Evolutionary conservation across 2,888 invertebrate species (phyloP), one percentile per base, ranked within the genome.

Genomic region (Arctia plantaginis): DNA sequence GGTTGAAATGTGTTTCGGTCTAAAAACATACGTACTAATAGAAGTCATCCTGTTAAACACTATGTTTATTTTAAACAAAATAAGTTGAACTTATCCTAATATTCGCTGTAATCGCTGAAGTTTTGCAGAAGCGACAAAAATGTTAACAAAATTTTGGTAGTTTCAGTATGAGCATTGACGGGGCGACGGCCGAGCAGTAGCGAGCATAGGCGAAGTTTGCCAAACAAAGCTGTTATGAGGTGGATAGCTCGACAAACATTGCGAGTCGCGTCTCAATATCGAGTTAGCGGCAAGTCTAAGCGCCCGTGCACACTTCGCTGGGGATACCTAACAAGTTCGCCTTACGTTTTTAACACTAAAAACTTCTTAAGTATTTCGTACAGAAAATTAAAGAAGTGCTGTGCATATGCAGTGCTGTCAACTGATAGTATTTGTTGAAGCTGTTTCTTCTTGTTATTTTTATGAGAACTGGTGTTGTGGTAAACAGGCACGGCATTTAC

Each of bases 201-300:
- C 70, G 74, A 59, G 47, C 77, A 75, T 69, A 75, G 73, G 65
- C 65, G 62, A 77, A 80, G 76, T 84, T 83, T 77, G 55, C 27
- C 70, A 80, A 80, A 79, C 75, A 78, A 51, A 66, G 64, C 67
- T 74, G 67, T 76, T 79, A 79, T 76, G 74, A 79, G 71, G 77
- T 81, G 75, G 77, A 73, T 66, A 72, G 77, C 74, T 66, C 62
- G 23, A 44, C 77, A 74, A 80, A 82, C 73, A 76, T 64, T 59
- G 55, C 59, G 30, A 72, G 65, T 59, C 44, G 30, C 51, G 33
- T n/a, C 75, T 70, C 68, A 47, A 75, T 77, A 72, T 70, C 72
- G 51, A 77, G 76, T 75, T 78, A 77, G 35, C 41, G 39, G 35
- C 27, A 59, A 27, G 30, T 30, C 39, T 55, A 73, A 67, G 41